Conservation (phyloP, 2,113 vertebrate genomes). For the Cebidichthys violaceus region DNA sequence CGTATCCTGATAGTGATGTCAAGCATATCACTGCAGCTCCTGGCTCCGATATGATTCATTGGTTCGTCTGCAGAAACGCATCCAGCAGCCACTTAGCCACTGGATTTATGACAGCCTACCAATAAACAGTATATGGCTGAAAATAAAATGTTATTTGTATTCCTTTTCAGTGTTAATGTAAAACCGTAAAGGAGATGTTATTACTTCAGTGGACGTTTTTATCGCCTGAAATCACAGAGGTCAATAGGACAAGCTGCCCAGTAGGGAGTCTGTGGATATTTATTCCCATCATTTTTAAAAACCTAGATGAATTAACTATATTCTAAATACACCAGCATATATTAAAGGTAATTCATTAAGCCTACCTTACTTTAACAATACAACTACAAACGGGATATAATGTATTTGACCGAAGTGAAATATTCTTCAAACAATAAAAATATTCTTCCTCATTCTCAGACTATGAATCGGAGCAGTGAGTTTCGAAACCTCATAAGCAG, state of each 20-base stretch:
- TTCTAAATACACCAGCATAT: background rate
- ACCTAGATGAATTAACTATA: background rate
- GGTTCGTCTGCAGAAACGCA: slow-evolving; percentile 13
- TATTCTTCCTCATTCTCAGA: slow-evolving; percentile 33
- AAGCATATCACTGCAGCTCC: background rate
- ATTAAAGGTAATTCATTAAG: background rate
- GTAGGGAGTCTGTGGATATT: background rate
- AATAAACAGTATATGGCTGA: slow-evolving; percentile 37
- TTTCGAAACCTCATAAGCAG: slow-evolving; percentile 40
- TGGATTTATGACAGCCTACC: slow-evolving; percentile 39
- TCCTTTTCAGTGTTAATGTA: slow-evolving; percentile 33
- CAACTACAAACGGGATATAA: background rate
- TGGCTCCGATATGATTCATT: slow-evolving; percentile 18
- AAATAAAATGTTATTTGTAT: slow-evolving; percentile 43
- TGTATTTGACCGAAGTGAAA: background rate
- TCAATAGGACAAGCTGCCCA: background rate
- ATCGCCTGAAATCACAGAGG: slow-evolving; percentile 24
- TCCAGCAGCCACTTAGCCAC: slow-evolving; percentile 36
- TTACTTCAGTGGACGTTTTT: slow-evolving; percentile 38
- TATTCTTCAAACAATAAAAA: background rate
- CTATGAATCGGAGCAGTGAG: slow-evolving; percentile 19
- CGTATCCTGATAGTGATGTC: background rate
- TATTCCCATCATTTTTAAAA: slow-evolving; percentile 4
- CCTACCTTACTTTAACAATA: background rate
- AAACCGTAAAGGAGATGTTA: slow-evolving; percentile 42